A percentile compares a stretch with the other conserved stretches of the same genome.
These are phyloP conservation scores for Mythimna pallens DNA, from an alignment of 2,888 invertebrate species.

Conservation along the genomic window DNA sequence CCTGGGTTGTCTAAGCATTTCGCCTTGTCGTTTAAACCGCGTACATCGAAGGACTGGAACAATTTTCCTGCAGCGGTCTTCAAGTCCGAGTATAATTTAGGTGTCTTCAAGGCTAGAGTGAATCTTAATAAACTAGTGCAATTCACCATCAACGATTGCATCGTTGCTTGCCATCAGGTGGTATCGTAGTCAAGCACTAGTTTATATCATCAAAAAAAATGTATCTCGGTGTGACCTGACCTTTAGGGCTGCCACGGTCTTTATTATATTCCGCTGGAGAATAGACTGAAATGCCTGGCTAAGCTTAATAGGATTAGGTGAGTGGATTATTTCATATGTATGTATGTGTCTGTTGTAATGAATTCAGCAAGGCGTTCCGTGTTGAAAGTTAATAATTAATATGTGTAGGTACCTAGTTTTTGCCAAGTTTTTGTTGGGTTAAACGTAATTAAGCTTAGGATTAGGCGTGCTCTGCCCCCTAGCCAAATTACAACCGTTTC, in stretches of 20 bases:
- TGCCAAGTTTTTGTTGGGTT: background rate
- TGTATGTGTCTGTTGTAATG: slow-evolving; percentile 28
- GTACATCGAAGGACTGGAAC: too few relatives aligned
- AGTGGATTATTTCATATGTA: slow-evolving; percentile 23
- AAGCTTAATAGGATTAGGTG: slow-evolving; percentile 39
- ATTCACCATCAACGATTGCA: too few relatives aligned
- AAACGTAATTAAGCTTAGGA: background rate
- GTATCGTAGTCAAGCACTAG: too few relatives aligned
- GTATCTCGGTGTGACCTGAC: background rate
- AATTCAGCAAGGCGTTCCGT: slow-evolving; percentile 9
- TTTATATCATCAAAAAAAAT: too few relatives aligned
- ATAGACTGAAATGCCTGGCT: slow-evolving; percentile 20
- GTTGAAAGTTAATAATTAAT: background rate
- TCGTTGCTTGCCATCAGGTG: too few relatives aligned
- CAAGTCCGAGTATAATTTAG: too few relatives aligned
- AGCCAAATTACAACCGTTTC: too few relatives aligned
- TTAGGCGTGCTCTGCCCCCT: background rate
- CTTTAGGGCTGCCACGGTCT: background rate
- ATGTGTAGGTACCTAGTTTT: background rate
- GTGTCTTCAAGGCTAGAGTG: too few relatives aligned
- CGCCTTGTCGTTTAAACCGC: too few relatives aligned
- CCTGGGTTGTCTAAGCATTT: too few relatives aligned
- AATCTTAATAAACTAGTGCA: too few relatives aligned
- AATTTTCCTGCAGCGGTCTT: too few relatives aligned
- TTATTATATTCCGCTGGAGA: slow-evolving; percentile 19